A percentile compares a stretch with the other conserved stretches of the same genome.
Conservation (phyloP, 92 coral and sea anemone genomes). For the Phenganax marumi region DNA sequence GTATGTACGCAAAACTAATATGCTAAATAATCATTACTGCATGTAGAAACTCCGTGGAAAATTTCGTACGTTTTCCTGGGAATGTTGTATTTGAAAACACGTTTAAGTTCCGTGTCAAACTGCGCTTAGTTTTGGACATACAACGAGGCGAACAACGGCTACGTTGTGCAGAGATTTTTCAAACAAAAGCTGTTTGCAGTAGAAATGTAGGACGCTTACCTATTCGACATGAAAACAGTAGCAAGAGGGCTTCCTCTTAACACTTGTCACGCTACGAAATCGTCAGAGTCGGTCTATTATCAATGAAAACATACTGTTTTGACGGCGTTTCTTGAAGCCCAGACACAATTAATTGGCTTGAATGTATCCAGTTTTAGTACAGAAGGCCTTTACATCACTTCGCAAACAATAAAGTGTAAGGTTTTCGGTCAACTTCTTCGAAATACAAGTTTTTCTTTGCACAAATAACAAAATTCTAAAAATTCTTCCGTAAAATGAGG, state of each 20-base stretch:
- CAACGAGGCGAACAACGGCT: neutral
- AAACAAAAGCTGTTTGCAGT: neutral
- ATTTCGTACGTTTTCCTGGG: neutral
- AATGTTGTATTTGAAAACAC: neutral
- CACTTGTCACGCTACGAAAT: constrained; percentile 11
- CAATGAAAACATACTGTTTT: neutral
- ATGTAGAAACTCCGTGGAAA: neutral
- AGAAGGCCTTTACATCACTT: neutral
- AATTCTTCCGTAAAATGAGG: neutral
- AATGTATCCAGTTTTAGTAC: neutral
- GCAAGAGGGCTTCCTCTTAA: neutral
- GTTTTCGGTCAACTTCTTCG: neutral
- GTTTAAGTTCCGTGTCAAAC: neutral
- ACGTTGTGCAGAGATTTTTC: neutral
- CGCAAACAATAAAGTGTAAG: neutral
- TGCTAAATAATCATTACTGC: constrained; percentile 8
- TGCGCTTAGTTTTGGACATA: neutral
- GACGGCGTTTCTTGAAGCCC: neutral
- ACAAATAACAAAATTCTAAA: neutral
- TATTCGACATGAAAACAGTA: constrained; percentile 1
- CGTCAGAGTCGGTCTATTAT: neutral
- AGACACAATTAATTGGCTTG: neutral
- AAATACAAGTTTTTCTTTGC: neutral
- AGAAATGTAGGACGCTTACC: neutral
- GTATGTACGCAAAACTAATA: neutral